Evolutionary conservation across 1,140 invertebrate genomes (phyloP).

Genomic region (Hypothenemus hampei): DNA sequence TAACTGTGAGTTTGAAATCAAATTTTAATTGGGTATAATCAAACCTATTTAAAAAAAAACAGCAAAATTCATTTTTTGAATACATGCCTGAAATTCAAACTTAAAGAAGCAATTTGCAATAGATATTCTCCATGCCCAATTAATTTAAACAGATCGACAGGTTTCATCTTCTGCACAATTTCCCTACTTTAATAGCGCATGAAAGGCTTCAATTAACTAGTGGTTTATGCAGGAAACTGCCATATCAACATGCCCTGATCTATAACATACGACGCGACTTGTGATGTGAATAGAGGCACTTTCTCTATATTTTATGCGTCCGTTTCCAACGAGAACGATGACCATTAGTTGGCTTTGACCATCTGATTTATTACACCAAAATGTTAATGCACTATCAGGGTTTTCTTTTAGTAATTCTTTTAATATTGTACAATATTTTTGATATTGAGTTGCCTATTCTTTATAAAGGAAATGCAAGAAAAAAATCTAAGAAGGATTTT

Average conservation of each 20-base stretch:
- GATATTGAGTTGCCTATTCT: background rate
- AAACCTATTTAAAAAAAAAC: no score
- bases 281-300: slow-evolving; percentile 38
- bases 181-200: slow-evolving; percentile 16
- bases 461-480: slow-evolving; percentile 6
- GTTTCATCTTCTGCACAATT: slow-evolving; percentile 14
- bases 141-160: slow-evolving; percentile 10
- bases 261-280: slow-evolving; percentile 36
- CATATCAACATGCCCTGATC: slow-evolving; percentile 28
- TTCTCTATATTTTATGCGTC: slow-evolving; percentile 34
- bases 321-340: slow-evolving; percentile 26
- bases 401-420: slow-evolving; percentile 14
- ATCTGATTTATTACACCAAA: slow-evolving; percentile 17
- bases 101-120: background rate
- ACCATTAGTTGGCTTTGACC: slow-evolving; percentile 33
- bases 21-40: no score
- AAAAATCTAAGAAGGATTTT: slow-evolving; percentile 8
- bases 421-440: background rate
- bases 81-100: no score
- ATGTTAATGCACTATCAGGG: slow-evolving; percentile 1
- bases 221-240: slow-evolving; percentile 21
- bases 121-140: slow-evolving; percentile 2
- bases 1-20: no score
- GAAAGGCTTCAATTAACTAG: slow-evolving; percentile 21
- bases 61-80: no score